Base-by-base conservation (phyloP, 2,888 invertebrate genomes). In the Kuschelorhynchus macadamiae region DNA sequence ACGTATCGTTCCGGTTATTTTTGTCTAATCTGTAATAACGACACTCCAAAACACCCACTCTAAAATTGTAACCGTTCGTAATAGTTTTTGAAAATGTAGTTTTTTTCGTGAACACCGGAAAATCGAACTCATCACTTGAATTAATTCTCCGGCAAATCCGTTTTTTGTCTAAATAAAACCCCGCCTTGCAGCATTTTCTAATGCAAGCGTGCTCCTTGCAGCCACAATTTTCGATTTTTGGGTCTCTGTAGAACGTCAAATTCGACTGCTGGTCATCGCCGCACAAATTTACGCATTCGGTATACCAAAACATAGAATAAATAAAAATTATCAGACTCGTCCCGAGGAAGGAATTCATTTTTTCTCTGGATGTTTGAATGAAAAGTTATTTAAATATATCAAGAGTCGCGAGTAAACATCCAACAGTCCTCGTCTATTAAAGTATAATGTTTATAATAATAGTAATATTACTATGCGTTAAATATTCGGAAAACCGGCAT, bases 161-260 rank as follows among this genome's bases (percentile, higher is more conserved):
- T 17, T 69, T 56, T 49, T 1, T 18, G 2, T 25, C 47, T 1
- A 71, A 53, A 55, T 62, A 75, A 16, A 46, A 76, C 0, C 76
- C 75, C 0, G 49, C 32, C 61, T 71, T 74, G 44, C 76, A 76
- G 49, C 76, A 76, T 25, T 75, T 76, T 61, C 75, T 67, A 8
- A 75, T 56, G 49, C 76, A 76, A 7, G 17, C n/a, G 11, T 14
- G 44, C 3, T 50, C 21, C 4, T 17, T 55, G 36, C 76, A 76
- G 14, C 67, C 69, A 39, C 76, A 75, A 11, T 57, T 63, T 55
- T 68, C 32, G 1, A 47, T 33, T 9, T 53, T 41, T 12, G 39
- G 4, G 11, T 64, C 63, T 1, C 44, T 52, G 56, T 76, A 76
- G 17, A 18, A 52, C 16, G 62, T 39, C 30, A 50, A 20, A 33